A percentile compares a stretch with the other conserved stretches of the same genome.
These are phyloP conservation scores for Drosophila orena DNA, from an alignment of 1,140 invertebrate species.

Conservation along the genomic window DNA sequence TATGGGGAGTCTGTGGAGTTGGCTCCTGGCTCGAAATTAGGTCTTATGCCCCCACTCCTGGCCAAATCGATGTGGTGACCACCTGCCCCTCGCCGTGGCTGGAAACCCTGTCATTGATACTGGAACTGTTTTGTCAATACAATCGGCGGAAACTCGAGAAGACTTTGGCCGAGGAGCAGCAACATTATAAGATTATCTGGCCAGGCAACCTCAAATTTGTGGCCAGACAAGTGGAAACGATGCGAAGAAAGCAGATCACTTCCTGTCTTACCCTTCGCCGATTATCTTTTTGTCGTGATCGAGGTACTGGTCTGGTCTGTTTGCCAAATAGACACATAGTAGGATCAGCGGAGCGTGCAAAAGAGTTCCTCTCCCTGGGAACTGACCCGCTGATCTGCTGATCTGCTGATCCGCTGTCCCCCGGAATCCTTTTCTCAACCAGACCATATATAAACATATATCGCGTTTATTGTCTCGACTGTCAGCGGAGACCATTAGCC, in stretches of 20 bases:
- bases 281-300: slow-evolving; percentile 72
- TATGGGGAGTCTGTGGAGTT: slow-evolving; percentile 60
- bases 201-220: slow-evolving; percentile 58
- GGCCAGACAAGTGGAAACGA: slow-evolving; percentile 73
- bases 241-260: slow-evolving; percentile 34
- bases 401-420: slow-evolving; percentile 3
- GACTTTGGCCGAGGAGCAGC: background rate
- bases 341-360: slow-evolving; percentile 46
- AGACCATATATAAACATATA: slow-evolving; percentile 1
- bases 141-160: slow-evolving; percentile 56
- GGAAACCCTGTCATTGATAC: slow-evolving; percentile 21
- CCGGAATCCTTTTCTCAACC: slow-evolving; percentile 7
- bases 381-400: too few relatives aligned
- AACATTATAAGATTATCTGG: slow-evolving; percentile 74
- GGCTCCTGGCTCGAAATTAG: slow-evolving; percentile 42
- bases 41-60: background rate
- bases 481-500: slow-evolving; percentile 59
- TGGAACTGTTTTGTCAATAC: slow-evolving; percentile 45
- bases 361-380: slow-evolving; percentile 55
- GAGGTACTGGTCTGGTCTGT: slow-evolving; percentile 32
- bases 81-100: slow-evolving; percentile 4
- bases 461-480: slow-evolving; percentile 34
- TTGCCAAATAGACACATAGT: slow-evolving; percentile 51
- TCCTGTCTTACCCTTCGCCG: slow-evolving; percentile 37
- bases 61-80: slow-evolving; percentile 25